Percentiles rank a stretch among this genome's conserved stretches.
Evolutionary conservation across 2,888 invertebrate genomes (phyloP).

Genomic region (Melangyna quadrimaculata): DNA sequence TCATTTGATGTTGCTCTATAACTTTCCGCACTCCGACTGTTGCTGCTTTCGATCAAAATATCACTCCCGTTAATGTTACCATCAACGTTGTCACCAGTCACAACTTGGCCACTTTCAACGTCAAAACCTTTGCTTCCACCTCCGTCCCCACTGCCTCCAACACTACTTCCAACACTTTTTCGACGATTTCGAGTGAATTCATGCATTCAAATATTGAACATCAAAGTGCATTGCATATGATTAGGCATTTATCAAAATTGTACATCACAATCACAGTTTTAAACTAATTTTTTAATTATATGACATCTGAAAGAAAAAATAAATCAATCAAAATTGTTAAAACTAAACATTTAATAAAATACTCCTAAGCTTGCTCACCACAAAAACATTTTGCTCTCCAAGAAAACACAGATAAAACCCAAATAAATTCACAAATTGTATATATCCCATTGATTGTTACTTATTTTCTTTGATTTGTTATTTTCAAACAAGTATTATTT

Average conservation of each 20-base stretch:
- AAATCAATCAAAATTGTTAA: neutral
- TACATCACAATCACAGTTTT: neutral
- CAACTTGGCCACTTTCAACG: conserved; percentile 24
- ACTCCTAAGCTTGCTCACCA: neutral
- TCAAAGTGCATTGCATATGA: conserved; percentile 61
- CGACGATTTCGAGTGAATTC: conserved; percentile 70
- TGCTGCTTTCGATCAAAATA: conserved; percentile 40
- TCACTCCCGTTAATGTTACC: conserved; percentile 1
- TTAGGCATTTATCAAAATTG: conserved; percentile 25
- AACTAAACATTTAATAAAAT: neutral
- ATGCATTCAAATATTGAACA: conserved; percentile 65
- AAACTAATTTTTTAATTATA: neutral
- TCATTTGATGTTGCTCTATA: conserved; percentile 74
- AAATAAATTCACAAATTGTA: neutral
- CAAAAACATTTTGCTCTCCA: neutral
- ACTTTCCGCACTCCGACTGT: conserved; percentile 3
- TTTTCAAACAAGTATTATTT: neutral
- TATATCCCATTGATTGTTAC: neutral
- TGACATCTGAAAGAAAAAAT: neutral
- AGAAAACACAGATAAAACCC: neutral
- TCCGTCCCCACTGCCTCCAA: conserved; percentile 44
- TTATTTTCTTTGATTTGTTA: neutral
- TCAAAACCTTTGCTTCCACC: conserved; percentile 32
- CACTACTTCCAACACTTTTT: conserved; percentile 72
- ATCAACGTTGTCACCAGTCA: conserved; percentile 24